Evolutionary conservation across 1,140 invertebrate species (phyloP), one percentile per base, ranked within the genome.

Genomic region (Himalopsyche phryganea): DNA sequence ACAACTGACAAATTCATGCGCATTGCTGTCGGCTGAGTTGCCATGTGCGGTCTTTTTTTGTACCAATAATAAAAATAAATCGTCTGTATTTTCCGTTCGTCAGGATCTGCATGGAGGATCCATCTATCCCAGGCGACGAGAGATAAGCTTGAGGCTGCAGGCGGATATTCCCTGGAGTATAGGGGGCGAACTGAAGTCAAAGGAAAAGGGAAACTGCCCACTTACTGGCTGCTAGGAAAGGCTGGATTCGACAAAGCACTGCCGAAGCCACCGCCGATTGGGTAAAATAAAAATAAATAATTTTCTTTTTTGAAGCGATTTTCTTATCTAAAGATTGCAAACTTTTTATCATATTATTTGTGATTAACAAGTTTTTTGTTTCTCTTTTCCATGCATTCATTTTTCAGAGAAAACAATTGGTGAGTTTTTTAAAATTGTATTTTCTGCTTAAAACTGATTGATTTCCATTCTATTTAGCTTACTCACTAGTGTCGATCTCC

Each of bases 181-280:
- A 81, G 91, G 41, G 92, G 92, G 1, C 78, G 85, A 45, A 92
- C 89, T 1, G 88, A 91, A 62, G 80, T 96, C 44, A 94, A 94
- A 77, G 92, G 92, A 42, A 95, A 94, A 79, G 93, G 92, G 32
- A 84, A 83, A 68, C 89, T 93, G 85, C 85, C 86, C 56, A 96
- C 93, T 1, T 96, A 91, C 74, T 96, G 92, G 92, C 76, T 96
- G 41, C 77, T 90, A 20, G 91, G 92, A 45, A 92, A 91, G 75
- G 86, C 89, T 42, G 91, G 90, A 17, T 95, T 94, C 69, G 85
- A 91, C 63, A 93, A 93, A 73, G 81, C 85, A 19, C 76, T 95
- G 7, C 92, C 92, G 6, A 81, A 80, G 23, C 90, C 90, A 44
- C 89, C 89, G 3, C 82, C 86, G 1, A 79, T 91, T 33, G 85